Base-by-base conservation (phyloP, 2,888 invertebrate species). In the Zootermopsis nevadensis region DNA sequence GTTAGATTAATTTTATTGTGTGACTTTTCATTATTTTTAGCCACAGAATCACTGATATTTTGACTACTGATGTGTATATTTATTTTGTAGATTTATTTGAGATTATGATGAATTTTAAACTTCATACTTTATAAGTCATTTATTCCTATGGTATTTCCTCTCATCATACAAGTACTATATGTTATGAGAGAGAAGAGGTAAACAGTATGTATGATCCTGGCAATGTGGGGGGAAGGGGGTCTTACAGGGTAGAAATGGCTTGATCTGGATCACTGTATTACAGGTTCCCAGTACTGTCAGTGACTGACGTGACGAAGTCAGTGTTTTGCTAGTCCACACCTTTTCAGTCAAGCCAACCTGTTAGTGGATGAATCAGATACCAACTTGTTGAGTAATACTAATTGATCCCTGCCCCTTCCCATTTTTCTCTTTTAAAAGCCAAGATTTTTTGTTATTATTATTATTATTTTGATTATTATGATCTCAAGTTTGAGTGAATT, bases 401-500 rank as follows among this genome's bases (percentile, higher is more conserved):
- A 15, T 69, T 7, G 2, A 69, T 22, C 19, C 33, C 31, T 69
- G 69, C 31, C 19, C 33, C 6, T 69, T 69, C 33, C 66, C 66
- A 30, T 66, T 66, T 66, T 66, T 30, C 1, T 66, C 27, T 66
- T n/a, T 27, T 27, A 30, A 66, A 69, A 30, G 69, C 33, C 31
- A 33, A 27, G 66, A 66, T 66, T 27, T 66, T 31, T 10, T 69
- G 19, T 69, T 19, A 55, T 22, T 55, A 55, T n/a, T 67, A 19
- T 30, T 67, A 31, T 30, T 69, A 69, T 7, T 69, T 33, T 7
- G 31, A 33, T 30, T 69, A 8, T 31, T 24, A 74, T 38, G 74
- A 74, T 74, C 74, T 74, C 74, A 74, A 74, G 38, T 38, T 60
- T 60, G 60, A 27, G 60, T 69, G 27, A 69, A 69, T 6, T 74